A percentile compares a stretch with the other conserved stretches of the same genome.
These are phyloP conservation scores for Zaprionus inermis DNA, from an alignment of 1,140 invertebrate genomes.

Conservation along the genomic window DNA sequence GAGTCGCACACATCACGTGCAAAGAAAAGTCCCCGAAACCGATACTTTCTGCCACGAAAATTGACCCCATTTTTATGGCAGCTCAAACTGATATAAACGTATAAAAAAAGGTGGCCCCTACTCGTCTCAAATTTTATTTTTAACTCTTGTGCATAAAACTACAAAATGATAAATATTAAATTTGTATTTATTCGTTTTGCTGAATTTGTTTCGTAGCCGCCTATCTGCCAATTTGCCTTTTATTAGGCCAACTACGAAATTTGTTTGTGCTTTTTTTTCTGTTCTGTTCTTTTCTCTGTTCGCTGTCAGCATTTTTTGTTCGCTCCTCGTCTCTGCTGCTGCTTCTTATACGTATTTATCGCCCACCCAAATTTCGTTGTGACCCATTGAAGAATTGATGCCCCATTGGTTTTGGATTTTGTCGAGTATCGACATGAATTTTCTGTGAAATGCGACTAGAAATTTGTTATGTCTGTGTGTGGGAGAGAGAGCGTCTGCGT, in stretches of 20 bases:
- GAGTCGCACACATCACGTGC: conserved; percentile 37
- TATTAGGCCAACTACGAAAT: conserved; percentile 68
- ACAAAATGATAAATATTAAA: conserved; percentile 69
- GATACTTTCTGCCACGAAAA: conserved; percentile 2
- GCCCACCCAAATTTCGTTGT: conserved; percentile 56
- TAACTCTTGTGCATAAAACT: conserved; percentile 46
- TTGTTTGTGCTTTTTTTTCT: conserved; percentile 22
- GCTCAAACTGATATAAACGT: conserved; percentile 29
- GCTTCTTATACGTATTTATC: conserved; percentile 14
- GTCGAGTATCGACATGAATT: conserved; percentile 1
- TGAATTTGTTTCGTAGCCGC: conserved; percentile 51
- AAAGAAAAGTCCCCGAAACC: background rate
- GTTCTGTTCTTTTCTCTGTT: conserved; percentile 34
- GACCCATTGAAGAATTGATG: conserved; percentile 9
- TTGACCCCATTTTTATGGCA: conserved; percentile 20
- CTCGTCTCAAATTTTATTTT: conserved; percentile 36
- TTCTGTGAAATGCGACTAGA: conserved; percentile 4
- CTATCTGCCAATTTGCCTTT: conserved; percentile 61
- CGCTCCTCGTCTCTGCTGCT: background rate
- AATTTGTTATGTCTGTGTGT: conserved; percentile 1
- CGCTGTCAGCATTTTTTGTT: conserved; percentile 63
- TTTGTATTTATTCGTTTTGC: conserved; percentile 53
- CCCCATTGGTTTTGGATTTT: background rate
- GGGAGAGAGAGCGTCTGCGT: conserved; percentile 9
- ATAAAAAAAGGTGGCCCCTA: background rate